Percentiles rank a stretch among this genome's conserved stretches.
These are phyloP conservation scores for Ectemnius cavifrons DNA, from an alignment of 2,888 invertebrate species.

Conservation along the genomic window DNA sequence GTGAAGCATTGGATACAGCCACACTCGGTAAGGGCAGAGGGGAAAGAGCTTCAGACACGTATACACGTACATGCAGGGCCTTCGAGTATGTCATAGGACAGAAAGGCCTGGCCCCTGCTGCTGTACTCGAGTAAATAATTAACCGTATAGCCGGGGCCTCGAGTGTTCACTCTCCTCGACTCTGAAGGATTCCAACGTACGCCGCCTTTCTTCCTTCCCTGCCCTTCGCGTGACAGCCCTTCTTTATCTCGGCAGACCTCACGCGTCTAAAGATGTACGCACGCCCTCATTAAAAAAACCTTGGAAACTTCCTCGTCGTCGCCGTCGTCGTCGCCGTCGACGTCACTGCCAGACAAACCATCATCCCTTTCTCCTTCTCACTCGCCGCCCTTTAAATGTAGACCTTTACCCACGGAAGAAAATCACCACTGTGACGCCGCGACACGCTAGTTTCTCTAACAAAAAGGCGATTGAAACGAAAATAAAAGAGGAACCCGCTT, in stretches of 20 bases:
- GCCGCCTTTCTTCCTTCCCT: constrained; percentile 19
- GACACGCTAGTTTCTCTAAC: no score
- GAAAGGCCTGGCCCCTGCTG: constrained; percentile 40
- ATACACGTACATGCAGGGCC: constrained; percentile 31
- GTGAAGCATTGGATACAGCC: not conserved
- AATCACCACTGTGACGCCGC: no score
- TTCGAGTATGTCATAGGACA: constrained; percentile 27
- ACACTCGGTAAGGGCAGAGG: not conserved
- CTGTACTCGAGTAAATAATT: constrained; percentile 57
- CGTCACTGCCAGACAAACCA: not conserved
- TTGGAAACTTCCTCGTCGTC: constrained; percentile 10
- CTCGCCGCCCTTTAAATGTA: no score
- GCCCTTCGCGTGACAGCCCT: not conserved
- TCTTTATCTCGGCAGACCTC: constrained; percentile 35
- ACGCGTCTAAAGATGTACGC: constrained; percentile 41
- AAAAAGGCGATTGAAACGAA: no score
- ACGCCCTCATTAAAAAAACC: constrained; percentile 54
- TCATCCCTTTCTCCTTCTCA: no score
- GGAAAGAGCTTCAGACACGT: not conserved
- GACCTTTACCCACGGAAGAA: no score
- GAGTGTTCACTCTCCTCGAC: constrained; percentile 52
- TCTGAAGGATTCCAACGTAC: constrained; percentile 43
- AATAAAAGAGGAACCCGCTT: no score
- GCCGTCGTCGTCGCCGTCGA: constrained; percentile 3
- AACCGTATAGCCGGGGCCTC: constrained; percentile 48